Conservation (phyloP, 1,140 invertebrate genomes). For the Colletes gigas region DNA sequence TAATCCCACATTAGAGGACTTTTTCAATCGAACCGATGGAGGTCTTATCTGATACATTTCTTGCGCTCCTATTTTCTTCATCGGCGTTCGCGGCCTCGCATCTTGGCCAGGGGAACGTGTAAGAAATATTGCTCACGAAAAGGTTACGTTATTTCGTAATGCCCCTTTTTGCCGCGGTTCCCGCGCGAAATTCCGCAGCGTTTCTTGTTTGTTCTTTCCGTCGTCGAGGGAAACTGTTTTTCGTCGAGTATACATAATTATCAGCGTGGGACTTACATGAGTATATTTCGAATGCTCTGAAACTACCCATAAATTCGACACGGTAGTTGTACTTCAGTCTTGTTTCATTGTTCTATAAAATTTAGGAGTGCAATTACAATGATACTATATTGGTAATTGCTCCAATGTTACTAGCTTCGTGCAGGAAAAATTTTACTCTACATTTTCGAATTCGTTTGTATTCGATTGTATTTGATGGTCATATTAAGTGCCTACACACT, state of each 20-base stretch:
- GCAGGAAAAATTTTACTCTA: too few species aligned
- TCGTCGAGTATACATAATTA: neutral
- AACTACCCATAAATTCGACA: too few species aligned
- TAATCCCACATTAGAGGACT: slow-evolving; percentile 41
- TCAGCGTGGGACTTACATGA: too few species aligned
- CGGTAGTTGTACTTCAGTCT: too few species aligned
- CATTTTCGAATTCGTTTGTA: too few species aligned
- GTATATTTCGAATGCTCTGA: too few species aligned
- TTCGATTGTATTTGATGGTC: too few species aligned
- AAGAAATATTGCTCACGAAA: slow-evolving; percentile 31
- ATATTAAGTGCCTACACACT: too few species aligned
- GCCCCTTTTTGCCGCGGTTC: slow-evolving; percentile 26
- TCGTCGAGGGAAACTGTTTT: neutral
- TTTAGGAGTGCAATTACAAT: too few species aligned
- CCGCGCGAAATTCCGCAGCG: slow-evolving; percentile 21
- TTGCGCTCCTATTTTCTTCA: slow-evolving; percentile 23
- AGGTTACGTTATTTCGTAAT: slow-evolving; percentile 40
- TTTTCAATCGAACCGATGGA: slow-evolving; percentile 23
- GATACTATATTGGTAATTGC: too few species aligned
- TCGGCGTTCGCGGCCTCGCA: neutral
- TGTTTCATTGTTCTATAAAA: too few species aligned
- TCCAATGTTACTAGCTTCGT: too few species aligned
- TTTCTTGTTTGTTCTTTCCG: slow-evolving; percentile 17
- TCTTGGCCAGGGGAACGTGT: neutral
- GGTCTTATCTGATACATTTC: slow-evolving; percentile 43